Evolutionary conservation across 2,888 invertebrate genomes (phyloP).

Genomic region (Sepioteuthis lessoniana): DNA sequence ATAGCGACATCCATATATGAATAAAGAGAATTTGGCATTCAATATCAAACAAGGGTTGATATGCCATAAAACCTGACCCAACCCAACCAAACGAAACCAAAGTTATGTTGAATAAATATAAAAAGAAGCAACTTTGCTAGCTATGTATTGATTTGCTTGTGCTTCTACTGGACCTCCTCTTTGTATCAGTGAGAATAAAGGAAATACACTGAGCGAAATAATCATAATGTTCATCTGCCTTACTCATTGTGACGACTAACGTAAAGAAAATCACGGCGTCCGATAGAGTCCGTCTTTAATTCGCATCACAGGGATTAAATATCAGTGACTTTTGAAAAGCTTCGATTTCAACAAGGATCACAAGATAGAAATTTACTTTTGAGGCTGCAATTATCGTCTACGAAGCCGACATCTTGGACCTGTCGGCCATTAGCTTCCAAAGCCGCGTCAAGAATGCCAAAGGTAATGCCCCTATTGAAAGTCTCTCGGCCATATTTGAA

Average conservation of each 20-base stretch:
- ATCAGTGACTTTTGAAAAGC: constrained; percentile 33
- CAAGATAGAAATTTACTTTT: constrained; percentile 1
- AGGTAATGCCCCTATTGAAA: constrained; percentile 39
- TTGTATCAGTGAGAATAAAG: neutral
- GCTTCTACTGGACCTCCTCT: neutral
- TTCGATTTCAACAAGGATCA: constrained; percentile 33
- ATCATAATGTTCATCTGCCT: neutral
- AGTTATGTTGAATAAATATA: neutral
- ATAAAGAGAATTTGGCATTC: no score
- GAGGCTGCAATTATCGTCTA: constrained; percentile 33
- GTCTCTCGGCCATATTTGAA: constrained; percentile 38
- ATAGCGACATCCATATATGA: no score
- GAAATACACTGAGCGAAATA: neutral
- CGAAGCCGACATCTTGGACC: neutral
- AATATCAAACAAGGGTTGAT: no score
- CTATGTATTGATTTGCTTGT: neutral
- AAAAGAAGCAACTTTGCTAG: neutral
- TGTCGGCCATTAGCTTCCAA: neutral
- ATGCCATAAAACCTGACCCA: no score
- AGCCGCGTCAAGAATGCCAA: constrained; percentile 6
- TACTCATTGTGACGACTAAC: neutral
- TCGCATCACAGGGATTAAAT: constrained; percentile 1
- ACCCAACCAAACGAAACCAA: no score
- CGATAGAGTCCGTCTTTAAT: neutral
- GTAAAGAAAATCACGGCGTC: neutral